Percentiles rank a stretch among this genome's conserved stretches.
phyloP scores from a whole-genome alignment of 2,113 vertebrate species.

The Lycocorax pyrrhopterus region DNA sequence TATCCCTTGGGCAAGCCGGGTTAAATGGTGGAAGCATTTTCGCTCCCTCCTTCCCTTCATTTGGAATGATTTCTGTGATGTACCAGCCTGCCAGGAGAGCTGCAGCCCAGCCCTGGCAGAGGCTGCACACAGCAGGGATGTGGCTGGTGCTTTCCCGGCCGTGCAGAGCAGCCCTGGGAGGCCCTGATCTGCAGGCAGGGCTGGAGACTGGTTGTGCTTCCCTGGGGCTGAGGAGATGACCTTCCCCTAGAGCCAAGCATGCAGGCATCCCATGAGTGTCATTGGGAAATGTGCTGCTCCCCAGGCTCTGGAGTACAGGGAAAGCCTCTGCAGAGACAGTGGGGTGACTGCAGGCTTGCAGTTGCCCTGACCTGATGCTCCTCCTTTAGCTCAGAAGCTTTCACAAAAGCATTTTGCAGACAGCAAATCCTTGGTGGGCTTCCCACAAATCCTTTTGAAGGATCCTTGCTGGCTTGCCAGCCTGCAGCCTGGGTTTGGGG shows the following conservation, averaged over 20 bases:
- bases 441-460: fast-evolving
- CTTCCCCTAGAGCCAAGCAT: background rate
- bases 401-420: fast-evolving
- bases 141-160: background rate
- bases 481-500: background rate
- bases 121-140: background rate
- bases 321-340: background rate
- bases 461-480: background rate
- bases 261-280: background rate
- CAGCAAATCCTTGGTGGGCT: background rate
- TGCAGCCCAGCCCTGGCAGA: background rate
- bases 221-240: background rate
- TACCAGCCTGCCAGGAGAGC: background rate
- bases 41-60: background rate
- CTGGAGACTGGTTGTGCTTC: background rate
- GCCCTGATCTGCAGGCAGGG: fast-evolving
- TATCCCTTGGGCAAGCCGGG: background rate
- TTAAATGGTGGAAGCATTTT: background rate
- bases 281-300: background rate
- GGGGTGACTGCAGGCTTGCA: fast-evolving
- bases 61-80: background rate
- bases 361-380: background rate
- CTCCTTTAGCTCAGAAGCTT: background rate
- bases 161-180: background rate
- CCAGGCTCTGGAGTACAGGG: background rate